These are phyloP conservation scores for Charaxes varanes DNA, from an alignment of 1,140 invertebrate genomes.

Conservation along the genomic window DNA sequence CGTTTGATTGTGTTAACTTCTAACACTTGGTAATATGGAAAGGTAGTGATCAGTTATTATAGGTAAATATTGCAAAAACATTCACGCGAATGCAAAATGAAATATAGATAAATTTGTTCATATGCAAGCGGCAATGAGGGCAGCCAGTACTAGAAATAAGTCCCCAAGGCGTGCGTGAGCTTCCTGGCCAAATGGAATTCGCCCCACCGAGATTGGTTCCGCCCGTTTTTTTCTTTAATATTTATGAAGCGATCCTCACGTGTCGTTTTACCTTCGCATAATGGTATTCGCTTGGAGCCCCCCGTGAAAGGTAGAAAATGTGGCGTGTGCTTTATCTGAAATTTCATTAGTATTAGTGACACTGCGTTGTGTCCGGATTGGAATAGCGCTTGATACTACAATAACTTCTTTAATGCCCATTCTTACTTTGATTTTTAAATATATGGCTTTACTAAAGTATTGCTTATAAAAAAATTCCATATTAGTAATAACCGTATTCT, in stretches of 20 bases:
- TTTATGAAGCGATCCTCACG: slow-evolving; percentile 59
- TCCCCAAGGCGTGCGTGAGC: slow-evolving; percentile 45
- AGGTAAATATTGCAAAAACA: slow-evolving; percentile 60
- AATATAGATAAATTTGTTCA: slow-evolving; percentile 56
- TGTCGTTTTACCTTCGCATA: slow-evolving; percentile 54
- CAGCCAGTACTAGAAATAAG: slow-evolving; percentile 51
- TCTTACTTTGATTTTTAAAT: no score
- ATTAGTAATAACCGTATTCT: no score
- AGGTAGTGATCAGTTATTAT: no score
- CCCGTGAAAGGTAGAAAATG: slow-evolving; percentile 8
- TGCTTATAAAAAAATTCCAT: no score
- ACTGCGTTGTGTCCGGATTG: no score
- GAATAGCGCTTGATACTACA: no score
- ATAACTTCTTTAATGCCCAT: no score
- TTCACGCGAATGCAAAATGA: slow-evolving; percentile 46
- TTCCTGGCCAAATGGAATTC: slow-evolving; percentile 45
- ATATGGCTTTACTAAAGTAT: no score
- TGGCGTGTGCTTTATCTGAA: no score
- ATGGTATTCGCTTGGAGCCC: slow-evolving; percentile 50
- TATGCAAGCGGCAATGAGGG: slow-evolving; percentile 48
- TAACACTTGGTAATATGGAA: no score
- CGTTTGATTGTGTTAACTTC: no score
- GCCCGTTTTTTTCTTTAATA: slow-evolving; percentile 64
- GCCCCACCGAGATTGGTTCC: slow-evolving; percentile 53
- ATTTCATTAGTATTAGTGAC: no score